A percentile compares a stretch with the other conserved stretches of the same genome.
Evolutionary conservation across 1,140 invertebrate species (phyloP).

Genomic region (Araneus ventricosus): DNA sequence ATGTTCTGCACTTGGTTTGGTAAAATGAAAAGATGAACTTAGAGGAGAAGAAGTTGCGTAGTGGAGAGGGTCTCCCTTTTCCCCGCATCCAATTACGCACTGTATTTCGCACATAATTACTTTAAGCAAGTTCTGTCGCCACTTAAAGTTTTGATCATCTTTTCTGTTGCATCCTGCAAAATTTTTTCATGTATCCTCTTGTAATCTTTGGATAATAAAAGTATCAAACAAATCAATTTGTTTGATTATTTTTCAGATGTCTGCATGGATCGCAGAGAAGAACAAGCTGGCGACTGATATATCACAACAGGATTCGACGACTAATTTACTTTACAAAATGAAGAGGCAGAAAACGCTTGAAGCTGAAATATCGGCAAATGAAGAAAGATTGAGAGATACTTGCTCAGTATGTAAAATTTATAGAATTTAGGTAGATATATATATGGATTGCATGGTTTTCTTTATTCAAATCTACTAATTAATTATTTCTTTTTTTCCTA

Average conservation of each 20-base stretch:
- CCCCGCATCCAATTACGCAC: no score
- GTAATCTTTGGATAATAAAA: no score
- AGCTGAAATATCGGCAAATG: constrained; percentile 94
- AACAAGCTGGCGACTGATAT: constrained; percentile 95
- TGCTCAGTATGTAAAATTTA: background rate
- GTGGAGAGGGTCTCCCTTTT: no score
- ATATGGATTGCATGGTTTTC: background rate
- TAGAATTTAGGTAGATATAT: no score
- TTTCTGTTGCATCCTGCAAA: no score
- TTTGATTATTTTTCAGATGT: constrained; percentile 49
- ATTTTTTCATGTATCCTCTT: no score
- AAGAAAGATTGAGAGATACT: constrained; percentile 83
- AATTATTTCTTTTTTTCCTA: background rate
- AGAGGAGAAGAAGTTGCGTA: no score
- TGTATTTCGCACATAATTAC: no score
- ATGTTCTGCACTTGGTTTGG: no score
- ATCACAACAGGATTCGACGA: constrained; percentile 91
- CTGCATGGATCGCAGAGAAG: constrained; percentile 92
- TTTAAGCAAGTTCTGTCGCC: no score
- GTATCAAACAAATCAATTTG: background rate
- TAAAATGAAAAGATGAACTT: no score
- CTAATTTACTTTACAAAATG: constrained; percentile 96
- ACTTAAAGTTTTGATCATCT: no score
- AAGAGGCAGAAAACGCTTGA: constrained; percentile 98
- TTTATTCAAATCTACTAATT: background rate